Percentiles rank a stretch among this genome's conserved stretches.
These are phyloP conservation scores for Rattus norvegicus DNA, from an alignment of 2,113 vertebrate genomes.

Conservation along the genomic window DNA sequence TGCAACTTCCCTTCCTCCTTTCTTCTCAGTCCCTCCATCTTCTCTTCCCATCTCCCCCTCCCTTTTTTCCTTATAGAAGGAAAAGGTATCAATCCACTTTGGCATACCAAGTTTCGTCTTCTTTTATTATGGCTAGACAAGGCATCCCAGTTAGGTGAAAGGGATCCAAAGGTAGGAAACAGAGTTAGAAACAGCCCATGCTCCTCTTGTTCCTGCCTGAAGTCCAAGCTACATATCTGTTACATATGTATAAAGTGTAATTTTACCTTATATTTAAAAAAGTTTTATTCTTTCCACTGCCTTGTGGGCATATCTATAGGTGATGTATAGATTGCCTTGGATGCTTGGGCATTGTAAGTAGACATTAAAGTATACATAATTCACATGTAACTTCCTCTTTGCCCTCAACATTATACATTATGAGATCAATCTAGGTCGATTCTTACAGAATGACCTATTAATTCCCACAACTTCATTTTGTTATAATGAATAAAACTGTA, in stretches of 20 bases:
- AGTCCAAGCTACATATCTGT: too few relatives aligned
- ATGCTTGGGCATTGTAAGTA: neutral
- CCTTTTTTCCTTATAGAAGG: too few relatives aligned
- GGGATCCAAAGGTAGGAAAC: too few relatives aligned
- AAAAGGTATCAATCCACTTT: too few relatives aligned
- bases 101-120: too few relatives aligned
- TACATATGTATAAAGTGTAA: neutral
- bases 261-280: constrained; percentile 27
- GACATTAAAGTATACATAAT: neutral
- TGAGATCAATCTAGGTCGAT: constrained; percentile 2
- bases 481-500: neutral
- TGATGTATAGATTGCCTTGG: neutral
- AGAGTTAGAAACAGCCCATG: too few relatives aligned
- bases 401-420: neutral
- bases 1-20: too few relatives aligned
- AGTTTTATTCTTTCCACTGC: neutral
- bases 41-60: too few relatives aligned
- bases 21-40: too few relatives aligned
- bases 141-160: too few relatives aligned
- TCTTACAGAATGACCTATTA: neutral
- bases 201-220: too few relatives aligned
- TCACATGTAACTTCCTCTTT: neutral
- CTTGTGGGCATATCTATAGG: neutral
- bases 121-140: too few relatives aligned
- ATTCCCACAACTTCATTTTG: constrained; percentile 39